These are phyloP conservation scores for Percopsis omiscomaycus DNA, from an alignment of 2,797 vertebrate genomes.

Conservation along the genomic window DNA sequence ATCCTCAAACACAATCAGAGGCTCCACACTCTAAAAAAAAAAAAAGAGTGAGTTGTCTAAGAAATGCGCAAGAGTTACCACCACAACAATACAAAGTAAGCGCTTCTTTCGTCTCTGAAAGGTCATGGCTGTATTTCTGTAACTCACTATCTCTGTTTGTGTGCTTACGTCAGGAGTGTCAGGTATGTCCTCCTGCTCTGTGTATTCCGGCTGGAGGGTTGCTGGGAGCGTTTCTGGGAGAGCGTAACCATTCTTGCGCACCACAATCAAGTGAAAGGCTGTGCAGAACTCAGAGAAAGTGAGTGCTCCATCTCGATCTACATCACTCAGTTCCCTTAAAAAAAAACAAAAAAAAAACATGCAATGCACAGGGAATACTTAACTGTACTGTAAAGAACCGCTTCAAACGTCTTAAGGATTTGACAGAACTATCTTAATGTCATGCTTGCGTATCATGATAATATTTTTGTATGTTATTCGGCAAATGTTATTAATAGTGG, in stretches of 20 bases:
- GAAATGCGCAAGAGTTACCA: neutral
- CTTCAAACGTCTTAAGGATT: too few species aligned
- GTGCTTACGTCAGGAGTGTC: conserved; percentile 49
- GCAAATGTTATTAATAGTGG: too few species aligned
- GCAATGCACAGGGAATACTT: too few species aligned
- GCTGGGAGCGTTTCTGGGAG: conserved; percentile 88
- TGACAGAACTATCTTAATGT: too few species aligned
- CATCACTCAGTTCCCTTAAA: conserved; percentile 91
- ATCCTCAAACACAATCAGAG: conserved; percentile 76
- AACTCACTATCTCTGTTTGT: too few species aligned
- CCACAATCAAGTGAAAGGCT: conserved; percentile 95
- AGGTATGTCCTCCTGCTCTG: conserved; percentile 64
- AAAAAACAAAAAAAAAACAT: neutral
- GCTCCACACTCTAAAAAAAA: conserved; percentile 61
- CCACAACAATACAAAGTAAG: neutral
- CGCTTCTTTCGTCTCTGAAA: neutral
- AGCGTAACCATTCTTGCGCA: conserved; percentile 93
- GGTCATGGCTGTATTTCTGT: neutral
- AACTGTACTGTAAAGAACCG: too few species aligned
- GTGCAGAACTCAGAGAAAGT: conserved; percentile 91
- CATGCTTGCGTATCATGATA: too few species aligned
- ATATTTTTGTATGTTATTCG: too few species aligned
- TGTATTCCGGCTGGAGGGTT: conserved; percentile 75
- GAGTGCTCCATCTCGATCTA: conserved; percentile 93
- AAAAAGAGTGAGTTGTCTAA: neutral